Conservation (phyloP, 2,888 invertebrate genomes). For the Boloria selene region DNA sequence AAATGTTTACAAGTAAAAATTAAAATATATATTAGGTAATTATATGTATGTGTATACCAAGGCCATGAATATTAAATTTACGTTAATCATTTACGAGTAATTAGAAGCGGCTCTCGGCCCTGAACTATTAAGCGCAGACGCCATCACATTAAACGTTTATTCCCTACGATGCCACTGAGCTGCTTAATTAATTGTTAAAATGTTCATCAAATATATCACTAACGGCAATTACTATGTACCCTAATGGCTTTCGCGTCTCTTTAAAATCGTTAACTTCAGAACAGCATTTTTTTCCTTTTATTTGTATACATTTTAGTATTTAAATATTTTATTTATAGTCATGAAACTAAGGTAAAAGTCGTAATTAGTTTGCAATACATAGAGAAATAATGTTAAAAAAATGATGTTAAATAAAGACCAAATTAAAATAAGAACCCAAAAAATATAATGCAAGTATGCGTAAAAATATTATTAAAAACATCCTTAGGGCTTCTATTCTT, state of each 20-base stretch:
- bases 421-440: no score
- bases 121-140: conserved; percentile 71
- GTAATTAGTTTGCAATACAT: neutral
- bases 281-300: conserved; percentile 9
- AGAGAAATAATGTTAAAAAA: no score
- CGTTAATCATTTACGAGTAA: conserved; percentile 52
- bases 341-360: neutral
- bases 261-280: conserved; percentile 12
- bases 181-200: conserved; percentile 55
- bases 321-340: no score
- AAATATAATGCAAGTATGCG: no score
- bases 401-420: no score
- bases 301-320: neutral
- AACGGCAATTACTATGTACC: conserved; percentile 31
- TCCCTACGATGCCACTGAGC: conserved; percentile 55
- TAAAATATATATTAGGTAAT: no score
- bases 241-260: conserved; percentile 22
- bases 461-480: no score
- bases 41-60: neutral
- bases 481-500: no score
- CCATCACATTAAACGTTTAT: conserved; percentile 57
- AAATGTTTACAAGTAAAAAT: no score
- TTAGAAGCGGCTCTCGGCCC: conserved; percentile 63
- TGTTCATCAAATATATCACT: conserved; percentile 39
- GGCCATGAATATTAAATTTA: conserved; percentile 35